These are phyloP conservation scores for Acanthosepion esculentum DNA, from an alignment of 2,888 invertebrate species.

Conservation along the genomic window DNA sequence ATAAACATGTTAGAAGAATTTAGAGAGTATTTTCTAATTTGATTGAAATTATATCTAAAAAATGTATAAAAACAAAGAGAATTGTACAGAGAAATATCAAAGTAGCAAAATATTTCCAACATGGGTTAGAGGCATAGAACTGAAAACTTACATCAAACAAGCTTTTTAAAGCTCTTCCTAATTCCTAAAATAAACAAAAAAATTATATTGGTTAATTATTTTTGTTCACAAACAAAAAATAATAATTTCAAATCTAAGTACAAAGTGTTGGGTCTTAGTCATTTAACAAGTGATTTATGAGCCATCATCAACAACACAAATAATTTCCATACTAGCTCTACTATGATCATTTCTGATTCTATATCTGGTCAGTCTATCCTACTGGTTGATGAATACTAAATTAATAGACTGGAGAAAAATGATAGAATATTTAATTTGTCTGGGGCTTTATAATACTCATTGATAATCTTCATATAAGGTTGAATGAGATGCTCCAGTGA, in stretches of 20 bases:
- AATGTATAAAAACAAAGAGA: neutral
- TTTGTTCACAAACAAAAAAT: neutral
- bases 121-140: neutral
- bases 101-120: neutral
- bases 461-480: neutral
- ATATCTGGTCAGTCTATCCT: too few relatives aligned
- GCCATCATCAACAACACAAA: neutral
- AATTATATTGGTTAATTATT: neutral
- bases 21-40: neutral
- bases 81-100: neutral
- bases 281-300: neutral
- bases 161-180: too few relatives aligned
- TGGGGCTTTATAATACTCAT: neutral
- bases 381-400: neutral
- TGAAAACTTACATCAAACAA: neutral
- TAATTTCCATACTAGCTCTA: neutral
- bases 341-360: too few relatives aligned
- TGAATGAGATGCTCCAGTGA: neutral
- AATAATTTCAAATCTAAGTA: neutral
- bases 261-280: neutral
- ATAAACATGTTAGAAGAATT: too few relatives aligned
- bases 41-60: neutral
- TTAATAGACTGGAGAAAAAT: neutral
- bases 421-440: neutral
- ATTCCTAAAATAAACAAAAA: too few relatives aligned